These are phyloP conservation scores for Grantiella picta DNA, from an alignment of 2,113 vertebrate genomes.

Conservation along the genomic window DNA sequence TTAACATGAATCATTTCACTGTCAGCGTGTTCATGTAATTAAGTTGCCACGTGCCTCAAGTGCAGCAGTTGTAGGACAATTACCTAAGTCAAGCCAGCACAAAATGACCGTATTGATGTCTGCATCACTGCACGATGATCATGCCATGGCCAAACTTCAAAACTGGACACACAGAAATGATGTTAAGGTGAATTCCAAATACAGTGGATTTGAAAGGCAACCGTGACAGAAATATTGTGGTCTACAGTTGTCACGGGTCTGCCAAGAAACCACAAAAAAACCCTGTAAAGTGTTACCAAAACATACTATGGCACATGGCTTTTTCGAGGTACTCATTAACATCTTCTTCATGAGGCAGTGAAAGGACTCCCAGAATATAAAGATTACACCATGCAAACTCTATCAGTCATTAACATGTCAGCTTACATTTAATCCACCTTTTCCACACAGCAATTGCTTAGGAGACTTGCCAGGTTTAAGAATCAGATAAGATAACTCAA, in stretches of 20 bases:
- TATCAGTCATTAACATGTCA: neutral
- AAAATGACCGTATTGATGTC: neutral
- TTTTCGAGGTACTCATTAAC: neutral
- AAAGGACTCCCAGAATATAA: neutral
- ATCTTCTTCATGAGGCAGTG: neutral
- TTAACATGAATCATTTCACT: neutral
- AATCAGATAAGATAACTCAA: slow-evolving; percentile 13
- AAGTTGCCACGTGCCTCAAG: neutral
- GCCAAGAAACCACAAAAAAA: neutral
- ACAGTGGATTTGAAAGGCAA: neutral
- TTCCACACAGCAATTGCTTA: neutral
- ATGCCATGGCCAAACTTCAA: neutral
- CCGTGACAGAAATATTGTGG: neutral
- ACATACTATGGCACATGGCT: neutral
- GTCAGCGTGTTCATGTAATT: neutral
- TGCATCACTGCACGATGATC: neutral
- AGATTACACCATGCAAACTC: neutral
- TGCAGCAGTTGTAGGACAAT: neutral
- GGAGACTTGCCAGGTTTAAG: neutral
- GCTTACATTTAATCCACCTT: neutral
- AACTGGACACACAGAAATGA: neutral
- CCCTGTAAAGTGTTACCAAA: neutral
- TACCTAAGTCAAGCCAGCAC: neutral
- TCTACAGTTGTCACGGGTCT: neutral
- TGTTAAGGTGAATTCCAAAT: neutral